These are phyloP conservation scores for Muscicapa striata DNA, from an alignment of 2,797 vertebrate species.

Conservation along the genomic window DNA sequence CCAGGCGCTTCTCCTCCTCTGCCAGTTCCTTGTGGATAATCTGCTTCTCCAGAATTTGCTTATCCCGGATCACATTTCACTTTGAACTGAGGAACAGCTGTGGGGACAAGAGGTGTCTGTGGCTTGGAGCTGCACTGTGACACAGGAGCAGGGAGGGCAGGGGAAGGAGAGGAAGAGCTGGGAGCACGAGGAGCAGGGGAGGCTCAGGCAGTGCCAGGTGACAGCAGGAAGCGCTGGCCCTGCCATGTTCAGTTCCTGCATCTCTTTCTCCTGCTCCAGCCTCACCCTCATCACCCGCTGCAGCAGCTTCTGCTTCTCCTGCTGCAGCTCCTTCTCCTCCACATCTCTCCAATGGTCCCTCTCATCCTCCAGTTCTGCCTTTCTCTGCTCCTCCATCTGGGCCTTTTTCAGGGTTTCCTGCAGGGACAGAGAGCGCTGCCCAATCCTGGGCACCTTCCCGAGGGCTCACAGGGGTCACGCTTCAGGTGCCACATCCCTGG, in stretches of 20 bases:
- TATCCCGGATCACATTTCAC: constrained; percentile 87
- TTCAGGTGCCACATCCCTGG: fast-evolving
- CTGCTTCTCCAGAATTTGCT: constrained; percentile 87
- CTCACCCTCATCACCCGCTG: not conserved
- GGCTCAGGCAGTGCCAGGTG: not conserved
- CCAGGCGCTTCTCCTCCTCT: constrained; percentile 85
- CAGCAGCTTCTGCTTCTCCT: not conserved
- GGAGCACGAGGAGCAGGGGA: not conserved
- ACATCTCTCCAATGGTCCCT: fast-evolving
- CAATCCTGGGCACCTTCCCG: fast-evolving
- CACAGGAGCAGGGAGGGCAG: not conserved
- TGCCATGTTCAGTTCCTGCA: not conserved
- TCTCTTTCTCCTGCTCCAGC: not conserved
- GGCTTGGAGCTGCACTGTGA: fast-evolving
- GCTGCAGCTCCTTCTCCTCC: not conserved
- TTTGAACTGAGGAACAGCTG: constrained; percentile 85
- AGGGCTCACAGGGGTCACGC: no score
- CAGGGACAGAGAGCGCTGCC: fast-evolving
- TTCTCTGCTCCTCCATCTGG: not conserved
- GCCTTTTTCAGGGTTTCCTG: not conserved
- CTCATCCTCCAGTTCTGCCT: not conserved
- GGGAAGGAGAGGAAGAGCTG: not conserved
- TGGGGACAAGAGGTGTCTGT: not conserved
- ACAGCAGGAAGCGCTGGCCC: not conserved
- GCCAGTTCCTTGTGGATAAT: constrained; percentile 78